Conservation (phyloP, 2,888 invertebrate genomes). For the Drepana falcataria region DNA sequence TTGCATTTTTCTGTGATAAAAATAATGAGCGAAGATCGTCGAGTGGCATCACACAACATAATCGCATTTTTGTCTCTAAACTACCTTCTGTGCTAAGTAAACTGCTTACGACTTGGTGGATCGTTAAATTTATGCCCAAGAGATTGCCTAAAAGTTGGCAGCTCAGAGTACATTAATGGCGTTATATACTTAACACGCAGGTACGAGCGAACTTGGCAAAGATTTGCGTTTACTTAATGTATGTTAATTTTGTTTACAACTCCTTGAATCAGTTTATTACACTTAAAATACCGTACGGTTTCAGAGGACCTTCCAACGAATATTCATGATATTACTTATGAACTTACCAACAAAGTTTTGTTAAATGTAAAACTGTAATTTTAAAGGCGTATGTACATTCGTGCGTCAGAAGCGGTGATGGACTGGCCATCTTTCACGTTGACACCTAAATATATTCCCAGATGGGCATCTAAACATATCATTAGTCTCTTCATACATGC, state of each 20-base stretch:
- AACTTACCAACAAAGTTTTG: no score
- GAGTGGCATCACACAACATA: no score
- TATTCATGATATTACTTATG: no score
- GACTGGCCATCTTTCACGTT: no score
- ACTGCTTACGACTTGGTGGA: conserved; percentile 31
- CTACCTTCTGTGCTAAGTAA: conserved; percentile 30
- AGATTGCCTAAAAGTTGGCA: conserved; percentile 30
- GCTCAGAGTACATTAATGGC: conserved; percentile 23
- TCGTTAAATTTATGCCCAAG: conserved; percentile 40
- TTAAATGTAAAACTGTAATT: no score
- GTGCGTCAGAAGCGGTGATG: no score
- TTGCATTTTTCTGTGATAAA: no score
- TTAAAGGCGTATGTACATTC: no score
- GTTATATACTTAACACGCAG: conserved; percentile 2
- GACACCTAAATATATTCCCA: no score
- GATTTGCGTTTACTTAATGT: background rate
- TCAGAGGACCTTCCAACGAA: background rate
- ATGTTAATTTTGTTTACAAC: background rate
- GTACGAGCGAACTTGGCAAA: background rate
- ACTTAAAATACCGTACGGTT: background rate
- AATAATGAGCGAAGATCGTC: no score
- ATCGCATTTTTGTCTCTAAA: background rate
- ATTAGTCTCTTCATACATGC: no score
- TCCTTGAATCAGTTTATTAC: background rate
- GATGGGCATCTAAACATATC: no score